A percentile compares a stretch with the other conserved stretches of the same genome.
These are phyloP conservation scores for Acrobasis consociella DNA, from an alignment of 2,888 invertebrate genomes.

Conservation along the genomic window DNA sequence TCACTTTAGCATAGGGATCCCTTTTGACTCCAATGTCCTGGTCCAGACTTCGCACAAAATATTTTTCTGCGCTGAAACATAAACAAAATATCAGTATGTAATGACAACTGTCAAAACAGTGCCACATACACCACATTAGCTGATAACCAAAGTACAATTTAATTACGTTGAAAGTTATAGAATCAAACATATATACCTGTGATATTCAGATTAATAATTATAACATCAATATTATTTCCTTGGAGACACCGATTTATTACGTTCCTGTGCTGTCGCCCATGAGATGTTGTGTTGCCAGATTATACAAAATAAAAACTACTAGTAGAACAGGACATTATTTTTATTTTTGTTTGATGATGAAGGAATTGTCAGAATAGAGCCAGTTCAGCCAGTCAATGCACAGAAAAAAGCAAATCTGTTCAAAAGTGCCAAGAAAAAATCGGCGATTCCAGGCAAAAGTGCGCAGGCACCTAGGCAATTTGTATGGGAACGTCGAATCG, in stretches of 20 bases:
- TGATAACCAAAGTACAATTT: conserved; percentile 20
- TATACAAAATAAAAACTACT: conserved; percentile 28
- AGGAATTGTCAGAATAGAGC: too few relatives aligned
- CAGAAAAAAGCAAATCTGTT: too few relatives aligned
- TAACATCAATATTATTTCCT: conserved; percentile 79
- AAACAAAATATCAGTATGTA: conserved; percentile 71
- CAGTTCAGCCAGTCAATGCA: too few relatives aligned
- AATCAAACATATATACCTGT: conserved; percentile 42
- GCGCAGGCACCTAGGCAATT: too few relatives aligned
- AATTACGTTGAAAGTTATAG: conserved; percentile 6
- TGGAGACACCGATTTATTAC: conserved; percentile 80
- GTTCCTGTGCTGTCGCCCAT: conserved; percentile 64
- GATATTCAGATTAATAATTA: conserved; percentile 44
- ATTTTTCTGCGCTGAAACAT: conserved; percentile 71
- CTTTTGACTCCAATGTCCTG: conserved; percentile 40
- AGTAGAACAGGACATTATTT: too few relatives aligned
- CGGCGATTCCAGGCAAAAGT: too few relatives aligned
- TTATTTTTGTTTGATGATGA: too few relatives aligned
- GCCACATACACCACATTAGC: conserved; percentile 66
- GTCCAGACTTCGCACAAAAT: conserved; percentile 42
- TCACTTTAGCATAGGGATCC: conserved; percentile 36
- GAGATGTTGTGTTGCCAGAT: conserved; percentile 43
- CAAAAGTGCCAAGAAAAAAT: too few relatives aligned
- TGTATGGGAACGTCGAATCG: too few relatives aligned
- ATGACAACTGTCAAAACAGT: conserved; percentile 78